These are phyloP conservation scores for Caenorhabditis macrosperma DNA, from an alignment of 2,888 invertebrate genomes.

Conservation along the genomic window DNA sequence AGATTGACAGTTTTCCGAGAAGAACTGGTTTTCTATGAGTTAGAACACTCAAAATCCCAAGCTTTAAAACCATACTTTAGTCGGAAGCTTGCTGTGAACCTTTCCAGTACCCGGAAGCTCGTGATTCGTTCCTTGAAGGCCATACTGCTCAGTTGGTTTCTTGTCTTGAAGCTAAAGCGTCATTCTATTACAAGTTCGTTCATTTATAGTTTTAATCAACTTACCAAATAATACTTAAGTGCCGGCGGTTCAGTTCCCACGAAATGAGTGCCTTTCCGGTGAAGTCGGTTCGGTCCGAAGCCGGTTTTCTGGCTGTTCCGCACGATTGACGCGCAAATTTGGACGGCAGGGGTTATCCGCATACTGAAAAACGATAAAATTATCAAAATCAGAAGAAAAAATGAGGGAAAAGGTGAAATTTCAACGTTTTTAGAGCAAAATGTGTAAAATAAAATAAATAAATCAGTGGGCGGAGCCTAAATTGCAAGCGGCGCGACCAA, in stretches of 20 bases:
- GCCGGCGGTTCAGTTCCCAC: slow-evolving; percentile 79
- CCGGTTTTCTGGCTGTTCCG: slow-evolving; percentile 73
- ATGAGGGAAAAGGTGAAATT: background rate
- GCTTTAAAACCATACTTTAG: slow-evolving; percentile 50
- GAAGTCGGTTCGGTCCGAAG: slow-evolving; percentile 76
- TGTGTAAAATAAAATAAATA: background rate
- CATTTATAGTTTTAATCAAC: background rate
- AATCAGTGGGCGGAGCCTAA: slow-evolving; percentile 10
- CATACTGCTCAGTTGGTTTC: slow-evolving; percentile 76
- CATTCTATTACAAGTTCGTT: background rate
- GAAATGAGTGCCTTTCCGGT: slow-evolving; percentile 76
- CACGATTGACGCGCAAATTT: slow-evolving; percentile 17
- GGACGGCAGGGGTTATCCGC: slow-evolving; percentile 26
- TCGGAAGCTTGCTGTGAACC: slow-evolving; percentile 67
- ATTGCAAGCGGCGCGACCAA: background rate
- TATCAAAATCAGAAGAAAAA: background rate
- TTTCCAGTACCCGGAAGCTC: slow-evolving; percentile 76
- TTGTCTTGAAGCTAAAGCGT: slow-evolving; percentile 76
- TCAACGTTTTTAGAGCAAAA: background rate
- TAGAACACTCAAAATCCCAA: background rate
- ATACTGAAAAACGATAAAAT: slow-evolving; percentile 29
- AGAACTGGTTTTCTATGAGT: no score
- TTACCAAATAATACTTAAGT: slow-evolving; percentile 77
- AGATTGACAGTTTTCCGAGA: background rate
- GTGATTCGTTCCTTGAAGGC: slow-evolving; percentile 79